These are phyloP conservation scores for Brachionus rotundiformis DNA, from an alignment of 1,140 invertebrate species.

Conservation along the genomic window DNA sequence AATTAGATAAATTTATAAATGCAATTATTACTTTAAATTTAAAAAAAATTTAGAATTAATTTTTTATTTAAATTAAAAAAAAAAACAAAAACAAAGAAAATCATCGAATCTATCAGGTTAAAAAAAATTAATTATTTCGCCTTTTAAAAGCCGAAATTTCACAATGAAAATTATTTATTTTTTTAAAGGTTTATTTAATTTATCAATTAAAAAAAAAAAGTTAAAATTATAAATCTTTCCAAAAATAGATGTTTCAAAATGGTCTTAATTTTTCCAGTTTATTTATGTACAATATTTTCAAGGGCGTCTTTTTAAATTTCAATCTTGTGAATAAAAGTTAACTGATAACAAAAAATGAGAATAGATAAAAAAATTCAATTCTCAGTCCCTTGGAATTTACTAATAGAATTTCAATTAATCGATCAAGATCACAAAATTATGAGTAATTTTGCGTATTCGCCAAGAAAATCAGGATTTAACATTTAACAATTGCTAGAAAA, in stretches of 20 bases:
- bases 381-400: neutral
- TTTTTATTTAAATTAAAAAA: no score
- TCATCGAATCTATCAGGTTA: neutral
- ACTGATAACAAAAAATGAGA: conserved; percentile 2
- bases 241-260: neutral
- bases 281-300: conserved; percentile 28
- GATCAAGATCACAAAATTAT: neutral
- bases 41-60: no score
- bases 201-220: neutral
- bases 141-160: neutral
- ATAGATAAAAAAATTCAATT: neutral
- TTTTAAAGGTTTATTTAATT: conserved; percentile 17
- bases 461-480: conserved; percentile 10
- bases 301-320: neutral
- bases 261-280: neutral
- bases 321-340: neutral
- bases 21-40: no score
- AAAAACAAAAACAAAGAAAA: neutral
- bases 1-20: no score
- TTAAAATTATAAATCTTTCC: conserved; percentile 1
- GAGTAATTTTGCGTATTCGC: neutral
- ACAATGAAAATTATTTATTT: neutral
- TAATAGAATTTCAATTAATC: neutral
- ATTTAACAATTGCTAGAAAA: conserved; percentile 19
- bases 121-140: neutral